Evolutionary conservation across 2,888 invertebrate species (phyloP).

Genomic region (Orthosia gracilis): DNA sequence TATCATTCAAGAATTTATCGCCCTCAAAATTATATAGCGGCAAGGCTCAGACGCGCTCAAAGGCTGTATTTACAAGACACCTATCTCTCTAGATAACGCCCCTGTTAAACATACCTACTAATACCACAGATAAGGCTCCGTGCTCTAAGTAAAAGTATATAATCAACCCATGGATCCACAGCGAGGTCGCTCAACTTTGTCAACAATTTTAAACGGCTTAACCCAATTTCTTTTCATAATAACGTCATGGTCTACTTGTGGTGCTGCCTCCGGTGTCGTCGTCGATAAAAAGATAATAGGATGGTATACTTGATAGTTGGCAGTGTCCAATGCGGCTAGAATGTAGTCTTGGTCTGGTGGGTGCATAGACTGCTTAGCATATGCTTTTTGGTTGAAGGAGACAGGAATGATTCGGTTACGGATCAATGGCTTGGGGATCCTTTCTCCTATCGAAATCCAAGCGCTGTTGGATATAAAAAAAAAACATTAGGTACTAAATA

Average conservation of each 20-base stretch:
- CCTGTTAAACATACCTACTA: constrained; percentile 59
- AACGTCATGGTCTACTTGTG: constrained; percentile 85
- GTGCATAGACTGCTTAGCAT: not conserved
- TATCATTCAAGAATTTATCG: not conserved
- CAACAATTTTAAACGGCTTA: constrained; percentile 76
- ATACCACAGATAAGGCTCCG: constrained; percentile 60
- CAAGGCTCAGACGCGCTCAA: constrained; percentile 11
- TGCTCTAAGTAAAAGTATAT: constrained; percentile 58
- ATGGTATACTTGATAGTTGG: constrained; percentile 34
- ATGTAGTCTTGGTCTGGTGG: constrained; percentile 29
- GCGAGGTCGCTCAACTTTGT: constrained; percentile 66
- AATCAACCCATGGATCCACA: constrained; percentile 55
- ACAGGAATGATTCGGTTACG: not conserved
- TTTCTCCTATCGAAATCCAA: not conserved
- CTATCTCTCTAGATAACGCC: constrained; percentile 58
- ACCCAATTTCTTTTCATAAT: constrained; percentile 88
- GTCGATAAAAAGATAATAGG: constrained; percentile 75
- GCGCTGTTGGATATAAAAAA: not conserved
- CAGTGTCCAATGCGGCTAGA: constrained; percentile 11
- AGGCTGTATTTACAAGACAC: constrained; percentile 50
- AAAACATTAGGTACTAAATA: too few species aligned
- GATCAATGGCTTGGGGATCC: not conserved
- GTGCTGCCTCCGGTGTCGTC: constrained; percentile 76
- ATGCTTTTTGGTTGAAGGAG: constrained; percentile 8
- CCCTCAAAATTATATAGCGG: constrained; percentile 14